Base-by-base conservation (phyloP, 2,113 vertebrate genomes). In the Channa maculata region DNA sequence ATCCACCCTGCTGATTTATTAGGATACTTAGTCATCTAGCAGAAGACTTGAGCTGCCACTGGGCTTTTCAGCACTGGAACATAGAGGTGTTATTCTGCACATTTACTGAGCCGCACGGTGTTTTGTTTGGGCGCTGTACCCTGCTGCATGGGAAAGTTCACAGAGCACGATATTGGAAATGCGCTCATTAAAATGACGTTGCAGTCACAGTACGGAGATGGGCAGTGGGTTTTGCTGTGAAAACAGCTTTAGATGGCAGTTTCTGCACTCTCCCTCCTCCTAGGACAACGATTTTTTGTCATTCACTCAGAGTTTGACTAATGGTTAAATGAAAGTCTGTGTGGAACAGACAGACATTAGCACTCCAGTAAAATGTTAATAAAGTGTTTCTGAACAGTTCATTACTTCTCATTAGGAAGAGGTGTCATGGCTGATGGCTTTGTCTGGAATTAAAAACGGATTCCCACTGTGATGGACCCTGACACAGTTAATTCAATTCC, bases 1-100 rank as follows among this genome's bases (percentile, higher is more conserved):
- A 85, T 86, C 87, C 90, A 88, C 91, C 90, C 91, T 86, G 83
- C 82, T 88, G 84, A 88, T 88, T 90, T 89, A 89, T 85, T 77
- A 66, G 77, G 68, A 79, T 57, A 51, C 75, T 51, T 62, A 84
- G 78, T 77, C 85, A 76, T 74, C 50, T 2, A 74, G 76, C 79
- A 69, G 75, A 65, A 46, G 80, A 70, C 71, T 58, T 15, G 36
- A 52, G 57, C 82, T 65, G 80, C 78, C 61, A 60, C 52, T 39
- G 74, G 61, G 33, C 79, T 74, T 51, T 62, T 63, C 50, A 57
- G 58, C 48, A 10, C 58, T 36, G 45, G 70, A 83, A 63, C 75
- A 78, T 10, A 58, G 75, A 82, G 72, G 79, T 84, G 86, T 75
- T 86, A 36, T 80, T 81, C 66, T 60, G 52, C n/a, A 41, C 70